Percentiles rank a stretch among this genome's conserved stretches.
These are phyloP conservation scores for Drosophila burlai DNA, from an alignment of 1,140 invertebrate species.

Conservation along the genomic window DNA sequence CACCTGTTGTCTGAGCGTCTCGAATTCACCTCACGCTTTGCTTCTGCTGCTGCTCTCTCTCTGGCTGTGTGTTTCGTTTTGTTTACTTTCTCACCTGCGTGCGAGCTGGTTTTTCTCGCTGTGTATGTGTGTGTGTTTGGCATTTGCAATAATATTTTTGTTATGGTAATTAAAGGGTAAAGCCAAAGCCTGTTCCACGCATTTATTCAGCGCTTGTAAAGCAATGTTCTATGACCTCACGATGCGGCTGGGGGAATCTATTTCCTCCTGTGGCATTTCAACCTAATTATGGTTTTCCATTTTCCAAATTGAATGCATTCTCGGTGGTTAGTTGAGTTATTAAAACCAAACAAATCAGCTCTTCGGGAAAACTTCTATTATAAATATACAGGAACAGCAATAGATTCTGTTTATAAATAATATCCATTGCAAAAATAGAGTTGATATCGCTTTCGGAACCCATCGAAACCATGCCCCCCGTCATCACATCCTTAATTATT, in stretches of 20 bases:
- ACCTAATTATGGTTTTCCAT: slow-evolving; percentile 19
- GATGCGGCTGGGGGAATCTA: slow-evolving; percentile 8
- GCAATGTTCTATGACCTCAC: slow-evolving; percentile 21
- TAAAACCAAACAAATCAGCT: too few species aligned
- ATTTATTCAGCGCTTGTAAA: slow-evolving; percentile 19
- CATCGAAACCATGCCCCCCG: not conserved
- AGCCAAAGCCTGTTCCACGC: slow-evolving; percentile 2
- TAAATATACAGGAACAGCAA: slow-evolving; percentile 6
- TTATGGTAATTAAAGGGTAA: slow-evolving; percentile 63
- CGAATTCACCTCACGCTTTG: slow-evolving; percentile 48
- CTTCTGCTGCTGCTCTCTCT: slow-evolving; percentile 3
- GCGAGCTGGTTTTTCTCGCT: slow-evolving; percentile 45
- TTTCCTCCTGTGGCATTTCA: not conserved
- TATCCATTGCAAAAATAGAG: not conserved
- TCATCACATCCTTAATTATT: slow-evolving; percentile 14
- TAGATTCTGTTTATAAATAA: slow-evolving; percentile 9
- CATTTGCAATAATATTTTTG: slow-evolving; percentile 62
- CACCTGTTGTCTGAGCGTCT: slow-evolving; percentile 59
- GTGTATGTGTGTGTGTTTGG: slow-evolving; percentile 19
- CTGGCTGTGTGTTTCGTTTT: slow-evolving; percentile 22
- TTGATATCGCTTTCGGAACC: not conserved
- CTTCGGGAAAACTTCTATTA: not conserved
- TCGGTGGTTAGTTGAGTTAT: not conserved
- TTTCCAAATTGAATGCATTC: slow-evolving; percentile 7
- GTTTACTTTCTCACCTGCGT: slow-evolving; percentile 74